Evolutionary conservation across 2,797 vertebrate genomes (phyloP), one percentile per base, ranked within the genome.

Genomic region (Serranus cabrilla): DNA sequence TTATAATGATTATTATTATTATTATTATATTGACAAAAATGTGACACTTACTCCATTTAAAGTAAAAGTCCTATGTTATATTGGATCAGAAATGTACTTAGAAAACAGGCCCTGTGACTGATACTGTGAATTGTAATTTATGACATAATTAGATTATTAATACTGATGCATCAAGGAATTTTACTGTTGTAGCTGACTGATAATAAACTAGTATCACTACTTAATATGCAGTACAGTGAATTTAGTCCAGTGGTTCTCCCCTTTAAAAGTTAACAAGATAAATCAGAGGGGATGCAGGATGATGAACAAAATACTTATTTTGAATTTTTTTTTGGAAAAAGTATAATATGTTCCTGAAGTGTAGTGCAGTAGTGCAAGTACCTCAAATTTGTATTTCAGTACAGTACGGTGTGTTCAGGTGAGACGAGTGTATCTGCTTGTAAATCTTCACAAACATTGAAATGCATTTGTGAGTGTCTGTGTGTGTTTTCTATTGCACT

Each of bases 401-500:
- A 45, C 25, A 45, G 3, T 11, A 25, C 25, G 13, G 5, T 56
- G 27, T 58, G 37, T 63, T 43, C 12, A n/a, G 18, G n/a, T 47
- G 4, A 47, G 4, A 2, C 20, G 47, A 49, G 25, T 37, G 27
- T n/a, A 2, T 49, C 46, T n/a, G n/a, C n/a, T n/a, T n/a, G n/a
- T n/a, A n/a, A 43, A n/a, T 34, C 27, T 43, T 57, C 56, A 64
- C 37, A 56, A 65, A 37, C 47, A 43, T 23, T 21, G 14, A 23
- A 16, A 13, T 50, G 13, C 37, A 21, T 10, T 40, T 23, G 47
- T 46, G 21, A 58, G 56, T 46, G 7, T 13, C 40, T 54, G 10
- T 42, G 40, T 34, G 10, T 34, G 5, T 39, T 63, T 70, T 25
- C 21, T 27, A 2, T 56, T 1, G 4, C 12, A 23, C 5, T 21